Conservation (phyloP, 2,113 vertebrate species). For the Alaudala cheleensis region DNA sequence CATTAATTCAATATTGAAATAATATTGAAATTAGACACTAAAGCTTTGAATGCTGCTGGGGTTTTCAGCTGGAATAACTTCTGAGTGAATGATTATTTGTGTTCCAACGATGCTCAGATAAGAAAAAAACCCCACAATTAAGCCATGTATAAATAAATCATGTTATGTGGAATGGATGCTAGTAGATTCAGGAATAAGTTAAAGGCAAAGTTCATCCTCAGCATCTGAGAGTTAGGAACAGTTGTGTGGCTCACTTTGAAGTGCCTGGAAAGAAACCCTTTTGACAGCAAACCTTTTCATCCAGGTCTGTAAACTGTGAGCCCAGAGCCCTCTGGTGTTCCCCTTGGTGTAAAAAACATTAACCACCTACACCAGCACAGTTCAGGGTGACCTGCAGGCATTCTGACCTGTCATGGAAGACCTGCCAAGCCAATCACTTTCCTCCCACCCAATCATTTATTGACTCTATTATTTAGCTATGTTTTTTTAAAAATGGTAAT, state of each 20-base stretch:
- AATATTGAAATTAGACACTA: background rate
- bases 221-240: background rate
- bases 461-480: background rate
- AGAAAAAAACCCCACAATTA: background rate
- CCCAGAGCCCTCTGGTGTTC: slow-evolving; percentile 41
- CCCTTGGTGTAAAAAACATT: accelerated
- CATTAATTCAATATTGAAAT: background rate
- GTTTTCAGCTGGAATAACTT: background rate
- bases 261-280: background rate
- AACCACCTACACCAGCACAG: too few species aligned
- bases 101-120: background rate
- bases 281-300: background rate
- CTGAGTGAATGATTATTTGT: background rate
- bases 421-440: background rate
- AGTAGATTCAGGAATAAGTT: background rate
- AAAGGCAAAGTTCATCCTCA: background rate
- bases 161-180: background rate
- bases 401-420: background rate
- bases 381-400: background rate
- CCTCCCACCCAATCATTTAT: background rate
- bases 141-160: background rate
- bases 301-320: background rate
- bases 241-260: background rate
- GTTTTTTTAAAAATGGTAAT: background rate
- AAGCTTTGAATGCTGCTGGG: background rate